Evolutionary conservation across 1,140 invertebrate species (phyloP).

Genomic region (Alviniconcha marisindica): DNA sequence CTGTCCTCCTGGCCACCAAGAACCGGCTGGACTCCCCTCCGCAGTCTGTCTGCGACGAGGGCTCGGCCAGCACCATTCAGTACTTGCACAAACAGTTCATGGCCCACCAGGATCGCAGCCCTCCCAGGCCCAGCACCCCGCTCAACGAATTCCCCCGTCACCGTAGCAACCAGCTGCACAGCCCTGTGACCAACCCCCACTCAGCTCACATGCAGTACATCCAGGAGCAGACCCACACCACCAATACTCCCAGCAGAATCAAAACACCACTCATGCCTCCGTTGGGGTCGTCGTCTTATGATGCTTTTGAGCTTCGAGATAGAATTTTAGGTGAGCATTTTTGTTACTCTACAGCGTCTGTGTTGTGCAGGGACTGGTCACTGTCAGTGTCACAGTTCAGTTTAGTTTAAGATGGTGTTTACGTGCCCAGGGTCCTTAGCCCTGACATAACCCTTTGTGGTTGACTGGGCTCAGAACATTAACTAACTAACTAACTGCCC

Average conservation of each 20-base stretch:
- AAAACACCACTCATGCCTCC: conserved; percentile 75
- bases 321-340: conserved; percentile 69
- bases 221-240: conserved; percentile 74
- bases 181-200: conserved; percentile 70
- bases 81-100: conserved; percentile 66
- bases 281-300: conserved; percentile 61
- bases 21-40: conserved; percentile 70
- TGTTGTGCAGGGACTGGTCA: too few species aligned
- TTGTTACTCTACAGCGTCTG: too few species aligned
- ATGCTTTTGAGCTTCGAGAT: conserved; percentile 70
- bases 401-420: too few species aligned
- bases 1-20: conserved; percentile 66
- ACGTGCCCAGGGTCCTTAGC: too few species aligned
- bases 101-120: conserved; percentile 38
- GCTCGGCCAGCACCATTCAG: conserved; percentile 68
- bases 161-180: conserved; percentile 69
- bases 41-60: conserved; percentile 71
- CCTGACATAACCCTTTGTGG: too few species aligned
- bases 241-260: conserved; percentile 72
- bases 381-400: too few species aligned
- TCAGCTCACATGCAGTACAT: conserved; percentile 74
- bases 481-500: too few species aligned
- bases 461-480: too few species aligned
- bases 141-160: conserved; percentile 71
- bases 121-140: conserved; percentile 42